Base-by-base conservation (phyloP, 30 jellyfish, hydroid and myxozoan genomes). In the Cassiopea andromeda region DNA sequence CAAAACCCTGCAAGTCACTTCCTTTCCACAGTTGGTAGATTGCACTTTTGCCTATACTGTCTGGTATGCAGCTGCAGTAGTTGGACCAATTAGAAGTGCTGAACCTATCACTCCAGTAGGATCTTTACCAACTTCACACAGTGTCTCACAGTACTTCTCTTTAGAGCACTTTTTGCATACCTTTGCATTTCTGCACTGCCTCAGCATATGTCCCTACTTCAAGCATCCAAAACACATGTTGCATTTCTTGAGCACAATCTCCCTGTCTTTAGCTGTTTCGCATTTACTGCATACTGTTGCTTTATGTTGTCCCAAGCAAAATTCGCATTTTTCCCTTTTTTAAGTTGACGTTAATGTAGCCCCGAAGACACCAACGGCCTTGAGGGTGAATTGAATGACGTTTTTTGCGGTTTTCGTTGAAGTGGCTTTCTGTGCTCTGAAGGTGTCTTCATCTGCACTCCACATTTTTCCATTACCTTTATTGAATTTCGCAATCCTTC, bases 51-150 rank as follows among this genome's bases (percentile, higher is more conserved):
- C 93, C 7, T 70, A 44, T 57, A 73, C 60, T 50, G 89, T 74
- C 44, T 72, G 93, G 68, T 88, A 88, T 43, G 86, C 90, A 16
- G 78, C 91, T 69, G 86, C 70, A n/a, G 95, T 80, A 48, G 67
- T 46, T 48, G 85, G 74, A 4, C 79, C 83, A 43, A 16, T 38
- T 48, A 14, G 47, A 13, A 38, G 12, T 48, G 70, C 64, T 8
- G 46, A 7, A 5, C 60, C 45, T 15, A 75, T 59, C 13, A 86
- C 83, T 49, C 94, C 94, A 19, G 94, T 75, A 44, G 94, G 94
- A 38, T 86, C 94, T 0, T 73, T 84, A 13, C 1, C 66, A 69
- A 14, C 87, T 60, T 49, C 59, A 49, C 94, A 86, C 15, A 78
- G 16, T 59, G 91, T 19, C 70, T 66, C 90, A 49, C 64, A 86